These are phyloP conservation scores for Pseudomyrmex concolor DNA, from an alignment of 1,140 invertebrate genomes.

Conservation along the genomic window DNA sequence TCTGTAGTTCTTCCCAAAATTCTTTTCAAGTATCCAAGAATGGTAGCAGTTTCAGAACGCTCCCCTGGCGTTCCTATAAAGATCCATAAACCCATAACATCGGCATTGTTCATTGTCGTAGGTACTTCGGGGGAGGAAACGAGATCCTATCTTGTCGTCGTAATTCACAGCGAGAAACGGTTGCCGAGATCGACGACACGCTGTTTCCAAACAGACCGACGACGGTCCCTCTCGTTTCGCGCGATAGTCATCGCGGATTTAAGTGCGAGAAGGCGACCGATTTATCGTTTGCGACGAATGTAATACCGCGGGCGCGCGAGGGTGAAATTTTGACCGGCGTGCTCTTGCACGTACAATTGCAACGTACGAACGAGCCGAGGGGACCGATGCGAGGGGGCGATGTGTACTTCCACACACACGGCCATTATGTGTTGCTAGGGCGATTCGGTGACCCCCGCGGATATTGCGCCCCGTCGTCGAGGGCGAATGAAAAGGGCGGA, in stretches of 20 bases:
- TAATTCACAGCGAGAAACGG: slow-evolving; percentile 9
- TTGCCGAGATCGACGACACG: not conserved
- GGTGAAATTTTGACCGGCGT: slow-evolving; percentile 60
- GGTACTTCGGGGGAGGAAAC: not conserved
- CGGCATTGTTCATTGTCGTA: not conserved
- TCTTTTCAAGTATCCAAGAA: not conserved
- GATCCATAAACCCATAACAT: no score
- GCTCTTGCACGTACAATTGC: slow-evolving; percentile 10
- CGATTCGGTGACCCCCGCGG: slow-evolving; percentile 70
- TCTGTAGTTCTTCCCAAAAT: not conserved
- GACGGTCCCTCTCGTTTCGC: not conserved
- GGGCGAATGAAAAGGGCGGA: slow-evolving; percentile 58
- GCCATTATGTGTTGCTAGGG: slow-evolving; percentile 64
- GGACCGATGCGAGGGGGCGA: not conserved
- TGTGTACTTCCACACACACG: slow-evolving; percentile 11
- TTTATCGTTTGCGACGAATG: slow-evolving; percentile 62
- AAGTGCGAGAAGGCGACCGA: not conserved
- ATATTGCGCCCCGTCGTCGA: slow-evolving; percentile 56
- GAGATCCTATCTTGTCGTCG: slow-evolving; percentile 20
- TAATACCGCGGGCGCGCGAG: slow-evolving; percentile 48
- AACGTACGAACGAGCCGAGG: not conserved
- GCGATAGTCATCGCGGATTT: slow-evolving; percentile 45
- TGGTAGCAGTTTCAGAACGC: not conserved
- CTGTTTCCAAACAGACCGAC: slow-evolving; percentile 43
- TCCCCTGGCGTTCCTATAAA: no score